A percentile compares a stretch with the other conserved stretches of the same genome.
Conservation (phyloP, 2,888 invertebrate genomes). For the Amiota mariae region DNA sequence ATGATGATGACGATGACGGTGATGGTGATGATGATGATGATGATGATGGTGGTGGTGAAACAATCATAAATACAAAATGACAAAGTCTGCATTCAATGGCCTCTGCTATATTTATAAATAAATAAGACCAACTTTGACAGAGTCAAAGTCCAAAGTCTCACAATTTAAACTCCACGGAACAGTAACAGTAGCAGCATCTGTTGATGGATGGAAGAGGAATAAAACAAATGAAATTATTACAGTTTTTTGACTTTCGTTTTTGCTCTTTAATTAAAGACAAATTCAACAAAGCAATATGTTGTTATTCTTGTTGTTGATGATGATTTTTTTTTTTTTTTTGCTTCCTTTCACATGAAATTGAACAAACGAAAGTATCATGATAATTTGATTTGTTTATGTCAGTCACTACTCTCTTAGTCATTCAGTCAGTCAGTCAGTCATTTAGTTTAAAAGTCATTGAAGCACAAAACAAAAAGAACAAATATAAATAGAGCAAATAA, state of each 20-base stretch:
- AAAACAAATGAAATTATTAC: slow-evolving; percentile 13
- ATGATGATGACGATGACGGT: too few species aligned
- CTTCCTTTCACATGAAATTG: background rate
- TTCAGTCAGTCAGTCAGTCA: too few species aligned
- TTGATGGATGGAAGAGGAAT: too few species aligned
- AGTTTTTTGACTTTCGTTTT: background rate
- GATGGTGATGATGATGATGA: too few species aligned
- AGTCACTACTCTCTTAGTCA: too few species aligned
- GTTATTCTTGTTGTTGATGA: background rate
- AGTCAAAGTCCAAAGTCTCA: background rate
- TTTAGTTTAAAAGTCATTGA: background rate
- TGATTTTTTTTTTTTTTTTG: background rate
- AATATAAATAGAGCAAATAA: background rate
- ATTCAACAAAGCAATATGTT: background rate
- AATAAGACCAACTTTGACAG: slow-evolving; percentile 1
- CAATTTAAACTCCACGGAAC: too few species aligned
- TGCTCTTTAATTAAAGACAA: slow-evolving; percentile 14
- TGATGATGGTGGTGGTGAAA: too few species aligned
- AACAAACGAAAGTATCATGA: background rate
- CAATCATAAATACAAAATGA: too few species aligned
- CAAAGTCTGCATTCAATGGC: slow-evolving; percentile 5
- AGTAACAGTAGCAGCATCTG: too few species aligned
- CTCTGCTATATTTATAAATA: background rate
- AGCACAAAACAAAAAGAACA: background rate
- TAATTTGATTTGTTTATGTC: slow-evolving; percentile 14